Base-by-base conservation (phyloP, 92 coral and sea anemone species). In the Micromussa lordhowensis region DNA sequence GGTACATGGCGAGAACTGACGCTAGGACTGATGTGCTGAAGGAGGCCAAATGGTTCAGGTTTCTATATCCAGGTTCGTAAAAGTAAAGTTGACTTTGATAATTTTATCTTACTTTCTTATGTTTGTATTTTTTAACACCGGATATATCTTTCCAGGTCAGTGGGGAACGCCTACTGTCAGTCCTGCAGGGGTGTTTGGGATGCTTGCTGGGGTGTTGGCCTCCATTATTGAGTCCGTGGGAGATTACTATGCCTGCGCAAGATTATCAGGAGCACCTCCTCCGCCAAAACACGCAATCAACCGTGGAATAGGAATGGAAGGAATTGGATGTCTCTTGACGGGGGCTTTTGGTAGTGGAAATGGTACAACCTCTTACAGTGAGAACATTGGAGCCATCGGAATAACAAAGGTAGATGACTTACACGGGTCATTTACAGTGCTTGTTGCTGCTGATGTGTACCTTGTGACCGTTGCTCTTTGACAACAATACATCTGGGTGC, bases 111-210 rank as follows among this genome's bases (percentile, higher is more conserved):
- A 11, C 51, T 30, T 70, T 70, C 58, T 12, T 49, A 10, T 75
- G 34, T 75, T 12, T 24, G 32, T 29, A 49, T 4, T 12, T 17
- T 14, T 75, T 3, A 53, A 21, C 28, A 1, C 44, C 59, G 14
- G 15, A 14, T 29, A 6, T 79, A 17, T 3, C 54, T 68, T 24
- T 38, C 21, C 78, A 96, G 99, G 99, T 82, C 99, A 96, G 80
- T 96, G 99, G 99, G 99, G 99, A 1, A 91, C 77, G 17, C 99
- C 99, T 3, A 96, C 98, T 19, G 96, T 96, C 35, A 96, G 98
- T 87, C 90, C 92, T 49, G 98, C 99, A 28, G 96, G 98, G 30
- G 98, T 96, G 73, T 96, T 96, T 89, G 99, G 99, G 84, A 96
- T 96, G 95, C 84, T 96, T 35, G 99, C 98, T 31, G 99, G 99